A percentile compares a stretch with the other conserved stretches of the same genome.
phyloP scores from a whole-genome alignment of 2,113 vertebrate species.

The human region GRCh38 chr9:93947001-93947500 shows the following conservation, averaged over 20 bases:
- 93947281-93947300: not conserved
- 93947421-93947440: not conserved
- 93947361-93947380: not conserved
- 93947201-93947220: not conserved
- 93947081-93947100: not conserved
- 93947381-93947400: not conserved
- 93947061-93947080: not conserved
- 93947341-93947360: not conserved
- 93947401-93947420: not conserved
- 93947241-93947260: too few relatives aligned
- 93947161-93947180: not conserved
- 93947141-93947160: not conserved
- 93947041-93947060: not conserved
- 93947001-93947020: not conserved
- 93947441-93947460: not conserved
- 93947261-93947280: not conserved
- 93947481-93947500: not conserved
- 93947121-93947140: not conserved
- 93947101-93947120: not conserved
- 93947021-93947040: not conserved
- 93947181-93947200: not conserved
- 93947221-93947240: not conserved
- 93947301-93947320: not conserved
- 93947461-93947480: not conserved
- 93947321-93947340: not conserved